Base-by-base conservation (phyloP, 2,888 invertebrate genomes). In the Amphiduros pacificus region DNA sequence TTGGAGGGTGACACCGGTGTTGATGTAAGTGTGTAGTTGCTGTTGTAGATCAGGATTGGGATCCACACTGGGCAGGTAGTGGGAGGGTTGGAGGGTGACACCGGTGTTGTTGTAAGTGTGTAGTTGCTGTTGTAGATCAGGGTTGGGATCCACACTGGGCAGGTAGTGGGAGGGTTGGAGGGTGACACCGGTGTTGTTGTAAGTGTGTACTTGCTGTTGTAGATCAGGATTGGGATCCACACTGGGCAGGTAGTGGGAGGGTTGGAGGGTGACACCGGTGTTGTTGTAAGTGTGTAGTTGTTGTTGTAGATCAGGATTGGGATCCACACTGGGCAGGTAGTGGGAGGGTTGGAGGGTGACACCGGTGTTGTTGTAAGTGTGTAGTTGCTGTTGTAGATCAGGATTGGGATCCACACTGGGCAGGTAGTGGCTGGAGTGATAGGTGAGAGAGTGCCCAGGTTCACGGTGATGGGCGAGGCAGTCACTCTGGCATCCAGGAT, bases 251-350 rank as follows among this genome's bases (percentile, higher is more conserved):
- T 76, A 2, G 69, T 72, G 24, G 62, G 71, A 28, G 76, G 76
- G 5, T 69, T 75, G 1, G 71, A 76, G 1, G 75, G 76, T 4
- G 65, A 69, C 24, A n/a, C n/a, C n/a, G n/a, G n/a, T n/a, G n/a
- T n/a, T n/a, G n/a, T n/a, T n/a, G n/a, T n/a, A n/a, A n/a, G n/a
- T n/a, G n/a, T n/a, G n/a, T n/a, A n/a, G n/a, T n/a, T n/a, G n/a
- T n/a, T n/a, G n/a, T n/a, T n/a, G n/a, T n/a, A 77, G 75, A 72
- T 77, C 2, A 67, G 77, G 14, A 70, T 76, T 20, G 76, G 76
- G 6, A 52, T 76, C 1, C 73, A 76, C 62, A 66, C 69, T 1
- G 76, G 76, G 6, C 66, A 70, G 0, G 74, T 76, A 2, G 69
- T 72, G 24, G 62, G 71, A 28, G 76, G 76, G 5, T 69, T 75